Percentiles rank a stretch among this genome's conserved stretches.
Evolutionary conservation across 2,888 invertebrate genomes (phyloP).

Genomic region (Vanessa cardui): DNA sequence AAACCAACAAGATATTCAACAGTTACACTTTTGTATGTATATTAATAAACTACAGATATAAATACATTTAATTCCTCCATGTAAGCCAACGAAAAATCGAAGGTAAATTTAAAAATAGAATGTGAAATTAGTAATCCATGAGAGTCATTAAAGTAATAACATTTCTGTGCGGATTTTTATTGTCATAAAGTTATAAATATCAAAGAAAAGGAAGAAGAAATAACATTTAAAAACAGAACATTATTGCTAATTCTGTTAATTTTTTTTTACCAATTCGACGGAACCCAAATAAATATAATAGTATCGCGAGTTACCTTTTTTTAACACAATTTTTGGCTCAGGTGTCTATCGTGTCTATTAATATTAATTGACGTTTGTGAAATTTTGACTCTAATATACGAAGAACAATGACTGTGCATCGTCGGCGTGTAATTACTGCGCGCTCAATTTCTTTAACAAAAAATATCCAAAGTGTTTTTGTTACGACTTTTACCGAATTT

Average conservation of each 20-base stretch:
- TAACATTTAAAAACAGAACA: neutral
- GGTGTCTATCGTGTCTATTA: slow-evolving; percentile 46
- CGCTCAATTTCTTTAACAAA: slow-evolving; percentile 44
- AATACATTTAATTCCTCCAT: too few species aligned
- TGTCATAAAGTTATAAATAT: too few species aligned
- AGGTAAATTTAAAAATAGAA: too few species aligned
- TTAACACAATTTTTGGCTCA: slow-evolving; percentile 46
- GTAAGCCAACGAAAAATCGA: too few species aligned
- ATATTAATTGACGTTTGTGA: slow-evolving; percentile 53
- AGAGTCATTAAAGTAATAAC: too few species aligned
- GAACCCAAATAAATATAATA: slow-evolving; percentile 48
- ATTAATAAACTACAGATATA: too few species aligned
- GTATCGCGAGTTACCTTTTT: slow-evolving; percentile 46
- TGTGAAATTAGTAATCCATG: too few species aligned
- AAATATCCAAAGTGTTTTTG: slow-evolving; percentile 26
- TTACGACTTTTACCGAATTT: slow-evolving; percentile 24
- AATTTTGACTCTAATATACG: slow-evolving; percentile 49
- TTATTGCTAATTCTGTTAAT: slow-evolving; percentile 4
- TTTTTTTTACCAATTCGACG: slow-evolving; percentile 21
- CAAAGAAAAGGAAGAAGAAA: too few species aligned
- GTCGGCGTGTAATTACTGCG: slow-evolving; percentile 41
- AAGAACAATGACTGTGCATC: slow-evolving; percentile 51
- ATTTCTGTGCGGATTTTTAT: too few species aligned
- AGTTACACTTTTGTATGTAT: too few species aligned
- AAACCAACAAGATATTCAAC: too few species aligned